Evolutionary conservation across 2,797 vertebrate species (phyloP).

Genomic region (Coccyzus lansbergi): DNA sequence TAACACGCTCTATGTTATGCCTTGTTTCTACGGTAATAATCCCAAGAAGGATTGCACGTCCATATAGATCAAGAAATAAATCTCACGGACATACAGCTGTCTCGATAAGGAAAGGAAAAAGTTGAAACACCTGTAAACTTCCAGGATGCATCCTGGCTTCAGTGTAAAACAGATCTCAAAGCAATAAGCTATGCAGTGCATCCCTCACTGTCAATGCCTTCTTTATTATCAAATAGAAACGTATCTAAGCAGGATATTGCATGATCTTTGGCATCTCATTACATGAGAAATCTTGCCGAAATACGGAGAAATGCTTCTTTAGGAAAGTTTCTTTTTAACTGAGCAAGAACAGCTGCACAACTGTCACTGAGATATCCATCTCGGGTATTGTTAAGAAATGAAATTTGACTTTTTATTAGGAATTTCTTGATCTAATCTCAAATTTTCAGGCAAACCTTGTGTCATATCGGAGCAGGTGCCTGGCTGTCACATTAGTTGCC

Average conservation of each 20-base stretch:
- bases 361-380: background rate
- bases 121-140: conserved; percentile 28
- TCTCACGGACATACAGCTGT: conserved; percentile 38
- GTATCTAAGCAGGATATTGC: conserved; percentile 16
- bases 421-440: background rate
- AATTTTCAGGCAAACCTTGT: background rate
- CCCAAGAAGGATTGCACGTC: conserved; percentile 29
- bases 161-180: background rate
- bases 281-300: background rate
- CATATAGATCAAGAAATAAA: conserved; percentile 43
- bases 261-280: conserved; percentile 1
- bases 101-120: conserved; percentile 20
- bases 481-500: background rate
- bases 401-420: background rate
- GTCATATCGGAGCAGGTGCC: background rate
- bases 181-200: background rate
- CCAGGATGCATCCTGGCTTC: background rate
- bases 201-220: background rate
- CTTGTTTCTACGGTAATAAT: conserved; percentile 68
- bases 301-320: background rate
- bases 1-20: background rate
- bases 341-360: background rate
- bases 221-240: conserved; percentile 37
- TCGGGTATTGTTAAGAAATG: background rate
- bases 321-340: background rate